Evolutionary conservation across 2,888 invertebrate species (phyloP).

Genomic region (Eumerus sabulonum): DNA sequence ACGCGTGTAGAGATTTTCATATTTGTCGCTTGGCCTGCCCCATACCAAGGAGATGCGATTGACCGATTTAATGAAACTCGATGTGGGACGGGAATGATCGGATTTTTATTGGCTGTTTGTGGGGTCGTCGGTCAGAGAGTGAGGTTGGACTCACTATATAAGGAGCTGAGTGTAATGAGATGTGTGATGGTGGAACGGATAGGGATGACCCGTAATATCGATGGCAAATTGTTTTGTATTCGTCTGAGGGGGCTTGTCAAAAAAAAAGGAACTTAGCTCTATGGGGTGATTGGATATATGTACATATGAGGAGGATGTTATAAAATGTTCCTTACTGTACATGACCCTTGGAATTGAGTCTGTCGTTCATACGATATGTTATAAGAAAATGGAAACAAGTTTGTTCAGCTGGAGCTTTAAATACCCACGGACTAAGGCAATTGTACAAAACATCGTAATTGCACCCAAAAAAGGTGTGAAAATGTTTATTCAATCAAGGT

Average conservation of each 20-base stretch:
- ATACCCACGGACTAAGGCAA: no score
- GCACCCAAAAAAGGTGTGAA: no score
- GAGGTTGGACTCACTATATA: conserved; percentile 22
- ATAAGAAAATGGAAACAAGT: no score
- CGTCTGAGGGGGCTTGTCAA: not conserved
- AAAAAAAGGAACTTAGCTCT: no score
- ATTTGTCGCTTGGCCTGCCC: conserved; percentile 2
- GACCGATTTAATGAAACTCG: conserved; percentile 54
- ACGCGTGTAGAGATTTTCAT: conserved; percentile 38
- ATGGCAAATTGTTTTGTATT: conserved; percentile 63
- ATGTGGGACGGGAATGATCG: conserved; percentile 56
- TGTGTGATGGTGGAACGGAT: conserved; percentile 65
- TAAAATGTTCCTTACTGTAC: no score
- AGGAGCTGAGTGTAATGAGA: conserved; percentile 61
- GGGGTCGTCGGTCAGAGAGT: conserved; percentile 1
- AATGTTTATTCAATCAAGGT: no score
- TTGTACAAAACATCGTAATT: no score
- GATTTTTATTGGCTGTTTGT: conserved; percentile 59
- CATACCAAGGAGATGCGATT: not conserved
- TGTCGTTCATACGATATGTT: no score
- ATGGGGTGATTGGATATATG: no score
- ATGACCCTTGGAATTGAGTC: no score
- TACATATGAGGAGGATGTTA: no score
- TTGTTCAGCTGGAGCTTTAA: no score
- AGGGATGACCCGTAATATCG: conserved; percentile 57